These are phyloP conservation scores for Podarcis siculus DNA, from an alignment of 2,797 vertebrate species.

Conservation along the genomic window DNA sequence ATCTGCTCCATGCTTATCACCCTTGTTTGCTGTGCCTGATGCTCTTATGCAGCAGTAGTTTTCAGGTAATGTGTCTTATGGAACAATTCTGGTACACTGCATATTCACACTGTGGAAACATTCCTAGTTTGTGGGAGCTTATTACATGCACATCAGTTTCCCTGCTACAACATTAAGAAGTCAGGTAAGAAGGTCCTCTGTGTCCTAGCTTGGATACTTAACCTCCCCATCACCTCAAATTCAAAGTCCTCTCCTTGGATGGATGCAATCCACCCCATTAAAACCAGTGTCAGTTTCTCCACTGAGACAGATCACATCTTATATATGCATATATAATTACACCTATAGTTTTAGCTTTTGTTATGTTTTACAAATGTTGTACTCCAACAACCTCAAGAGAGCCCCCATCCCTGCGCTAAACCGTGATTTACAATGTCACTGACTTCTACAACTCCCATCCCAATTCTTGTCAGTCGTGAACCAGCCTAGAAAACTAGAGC, in stretches of 20 bases:
- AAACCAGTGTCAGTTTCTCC: background rate
- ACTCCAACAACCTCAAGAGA: too few relatives aligned
- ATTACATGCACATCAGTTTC: too few relatives aligned
- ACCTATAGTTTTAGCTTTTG: background rate
- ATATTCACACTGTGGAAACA: background rate
- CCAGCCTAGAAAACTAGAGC: too few relatives aligned
- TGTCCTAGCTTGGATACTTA: background rate
- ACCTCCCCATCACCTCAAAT: too few relatives aligned
- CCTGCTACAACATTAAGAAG: background rate
- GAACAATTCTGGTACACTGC: background rate
- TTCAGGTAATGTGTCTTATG: too few relatives aligned
- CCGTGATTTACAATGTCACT: too few relatives aligned
- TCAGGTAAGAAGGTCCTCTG: background rate
- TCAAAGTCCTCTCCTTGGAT: background rate
- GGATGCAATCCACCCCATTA: background rate
- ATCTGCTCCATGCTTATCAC: background rate
- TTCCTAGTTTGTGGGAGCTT: too few relatives aligned
- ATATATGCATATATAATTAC: background rate
- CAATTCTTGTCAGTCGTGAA: too few relatives aligned
- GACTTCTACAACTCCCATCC: too few relatives aligned
- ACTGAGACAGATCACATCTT: background rate
- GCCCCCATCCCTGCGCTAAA: too few relatives aligned
- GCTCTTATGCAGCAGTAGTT: background rate
- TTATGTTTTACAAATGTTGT: background rate
- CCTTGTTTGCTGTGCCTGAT: background rate